These are phyloP conservation scores for Carettochelys insculpta DNA, from an alignment of 2,113 vertebrate species.

Conservation along the genomic window DNA sequence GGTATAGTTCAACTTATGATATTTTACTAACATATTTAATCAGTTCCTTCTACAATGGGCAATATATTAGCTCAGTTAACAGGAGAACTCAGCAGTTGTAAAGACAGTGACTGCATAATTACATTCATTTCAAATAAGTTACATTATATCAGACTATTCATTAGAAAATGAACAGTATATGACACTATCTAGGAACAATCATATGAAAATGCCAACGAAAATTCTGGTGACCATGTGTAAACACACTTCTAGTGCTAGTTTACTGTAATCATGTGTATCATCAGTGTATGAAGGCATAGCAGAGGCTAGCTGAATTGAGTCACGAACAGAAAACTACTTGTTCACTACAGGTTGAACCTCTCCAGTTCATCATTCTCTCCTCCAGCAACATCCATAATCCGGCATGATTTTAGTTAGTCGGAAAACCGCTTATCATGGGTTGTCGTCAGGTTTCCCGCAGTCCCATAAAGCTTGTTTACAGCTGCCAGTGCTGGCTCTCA, in stretches of 20 bases:
- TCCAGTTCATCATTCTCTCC: too few species aligned
- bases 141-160: not conserved
- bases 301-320: not conserved
- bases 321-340: not conserved
- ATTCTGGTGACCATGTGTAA: not conserved
- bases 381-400: too few species aligned
- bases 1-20: not conserved
- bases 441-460: too few species aligned
- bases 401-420: too few species aligned
- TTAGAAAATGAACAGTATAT: not conserved
- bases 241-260: not conserved
- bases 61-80: not conserved
- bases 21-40: not conserved
- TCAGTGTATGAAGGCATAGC: not conserved
- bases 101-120: not conserved
- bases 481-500: too few species aligned
- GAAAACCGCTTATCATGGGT: too few species aligned
- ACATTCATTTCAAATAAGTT: not conserved
- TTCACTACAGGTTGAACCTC: too few species aligned
- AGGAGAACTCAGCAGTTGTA: not conserved
- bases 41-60: not conserved
- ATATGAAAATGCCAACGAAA: not conserved
- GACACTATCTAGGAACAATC: not conserved
- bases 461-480: too few species aligned
- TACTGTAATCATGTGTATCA: not conserved